These are phyloP conservation scores for Litocranius walleri DNA, from an alignment of 2,113 vertebrate species.

Conservation along the genomic window DNA sequence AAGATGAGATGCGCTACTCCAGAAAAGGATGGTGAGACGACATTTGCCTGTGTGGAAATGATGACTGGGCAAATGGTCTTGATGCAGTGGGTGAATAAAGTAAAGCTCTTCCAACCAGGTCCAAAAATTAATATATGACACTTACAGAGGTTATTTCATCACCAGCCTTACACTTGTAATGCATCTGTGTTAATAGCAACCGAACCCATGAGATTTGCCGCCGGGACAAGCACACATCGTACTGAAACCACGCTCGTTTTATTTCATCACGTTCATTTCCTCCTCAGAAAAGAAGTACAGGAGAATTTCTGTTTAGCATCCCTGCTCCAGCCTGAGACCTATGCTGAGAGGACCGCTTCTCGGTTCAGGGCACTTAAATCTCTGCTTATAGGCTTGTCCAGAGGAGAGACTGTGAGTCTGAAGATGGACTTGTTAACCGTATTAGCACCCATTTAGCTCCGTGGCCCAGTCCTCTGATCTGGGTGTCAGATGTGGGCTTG, in stretches of 20 bases:
- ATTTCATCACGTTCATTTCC: background rate
- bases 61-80: background rate
- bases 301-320: background rate
- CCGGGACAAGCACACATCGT: fast-evolving
- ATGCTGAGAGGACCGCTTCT: background rate
- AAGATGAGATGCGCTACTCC: fast-evolving
- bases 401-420: background rate
- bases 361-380: background rate
- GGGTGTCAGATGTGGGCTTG: background rate
- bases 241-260: fast-evolving
- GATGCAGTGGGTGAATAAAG: background rate
- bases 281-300: background rate
- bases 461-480: too few species aligned
- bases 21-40: fast-evolving
- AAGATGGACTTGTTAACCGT: too few species aligned
- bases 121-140: background rate
- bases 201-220: fast-evolving
- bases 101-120: fast-evolving
- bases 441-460: background rate
- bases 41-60: background rate
- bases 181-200: background rate
- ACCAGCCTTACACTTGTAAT: background rate
- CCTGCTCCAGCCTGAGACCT: fast-evolving
- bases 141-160: background rate
- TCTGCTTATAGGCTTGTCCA: background rate